Evolutionary conservation across 2,113 vertebrate genomes (phyloP).

Genomic region (Gymnarchus niloticus): DNA sequence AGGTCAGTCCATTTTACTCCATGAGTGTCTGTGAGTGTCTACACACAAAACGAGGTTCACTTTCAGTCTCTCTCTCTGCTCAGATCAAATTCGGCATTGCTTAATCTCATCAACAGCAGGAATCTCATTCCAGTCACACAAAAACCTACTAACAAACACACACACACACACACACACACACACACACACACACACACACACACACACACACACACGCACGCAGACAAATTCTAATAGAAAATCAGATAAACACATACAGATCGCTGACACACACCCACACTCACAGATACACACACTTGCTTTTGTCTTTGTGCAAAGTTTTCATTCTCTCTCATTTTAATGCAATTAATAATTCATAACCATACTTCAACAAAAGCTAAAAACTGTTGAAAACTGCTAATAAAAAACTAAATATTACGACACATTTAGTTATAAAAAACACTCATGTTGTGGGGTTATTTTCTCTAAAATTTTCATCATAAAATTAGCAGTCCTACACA

Average conservation of each 20-base stretch:
- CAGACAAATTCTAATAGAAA: no score
- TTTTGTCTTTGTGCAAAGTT: not conserved
- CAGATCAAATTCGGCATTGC: not conserved
- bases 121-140: not conserved
- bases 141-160: not conserved
- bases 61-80: not conserved
- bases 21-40: conserved; percentile 18
- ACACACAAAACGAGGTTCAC: not conserved
- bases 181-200: conserved; percentile 19
- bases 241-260: not conserved
- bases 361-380: not conserved
- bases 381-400: not conserved
- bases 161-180: conserved; percentile 1
- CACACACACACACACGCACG: not conserved
- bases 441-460: not conserved
- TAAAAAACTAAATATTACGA: not conserved
- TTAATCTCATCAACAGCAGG: not conserved
- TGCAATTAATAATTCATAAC: not conserved
- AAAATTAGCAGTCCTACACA: not conserved
- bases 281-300: conserved; percentile 28
- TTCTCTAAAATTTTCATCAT: not conserved
- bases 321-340: not conserved
- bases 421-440: not conserved
- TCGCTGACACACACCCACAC: not conserved
- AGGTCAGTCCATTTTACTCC: not conserved